phyloP scores from a whole-genome alignment of 2,888 invertebrate species.

The Actias luna region DNA sequence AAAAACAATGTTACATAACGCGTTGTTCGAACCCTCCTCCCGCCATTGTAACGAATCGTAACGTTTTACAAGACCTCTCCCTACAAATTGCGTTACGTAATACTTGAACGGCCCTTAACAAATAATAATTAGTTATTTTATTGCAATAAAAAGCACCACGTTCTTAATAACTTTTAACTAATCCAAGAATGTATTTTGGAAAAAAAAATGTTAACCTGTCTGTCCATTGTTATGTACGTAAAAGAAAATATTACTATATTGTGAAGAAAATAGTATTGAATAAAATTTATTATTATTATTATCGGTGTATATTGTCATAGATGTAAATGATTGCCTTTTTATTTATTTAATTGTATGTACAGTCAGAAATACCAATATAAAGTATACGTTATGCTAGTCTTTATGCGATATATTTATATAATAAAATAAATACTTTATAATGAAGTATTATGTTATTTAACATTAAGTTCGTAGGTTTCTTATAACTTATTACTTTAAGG shows the following conservation, averaged over 20 bases:
- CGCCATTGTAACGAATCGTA: no score
- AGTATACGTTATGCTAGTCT: conserved; percentile 1
- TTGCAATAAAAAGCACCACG: not conserved
- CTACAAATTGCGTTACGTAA: no score
- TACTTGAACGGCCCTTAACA: no score
- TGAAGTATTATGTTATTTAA: not conserved
- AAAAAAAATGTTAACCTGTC: not conserved
- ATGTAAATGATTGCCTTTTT: not conserved
- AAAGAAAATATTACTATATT: conserved; percentile 3
- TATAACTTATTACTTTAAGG: not conserved
- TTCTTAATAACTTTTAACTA: not conserved
- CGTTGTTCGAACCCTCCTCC: no score
- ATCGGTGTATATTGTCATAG: not conserved
- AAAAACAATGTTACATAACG: no score
- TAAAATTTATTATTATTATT: conserved; percentile 3
- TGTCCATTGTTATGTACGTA: conserved; percentile 26
- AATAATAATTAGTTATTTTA: not conserved
- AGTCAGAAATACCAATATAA: conserved; percentile 4
- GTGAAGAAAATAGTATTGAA: not conserved
- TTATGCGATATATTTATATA: not conserved
- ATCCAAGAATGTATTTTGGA: not conserved
- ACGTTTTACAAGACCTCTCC: no score
- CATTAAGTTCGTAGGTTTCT: not conserved
- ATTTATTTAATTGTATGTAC: conserved; percentile 5
- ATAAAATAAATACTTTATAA: not conserved